These are phyloP conservation scores for Hippoglossus hippoglossus DNA, from an alignment of 2,797 vertebrate species.

Conservation along the genomic window DNA sequence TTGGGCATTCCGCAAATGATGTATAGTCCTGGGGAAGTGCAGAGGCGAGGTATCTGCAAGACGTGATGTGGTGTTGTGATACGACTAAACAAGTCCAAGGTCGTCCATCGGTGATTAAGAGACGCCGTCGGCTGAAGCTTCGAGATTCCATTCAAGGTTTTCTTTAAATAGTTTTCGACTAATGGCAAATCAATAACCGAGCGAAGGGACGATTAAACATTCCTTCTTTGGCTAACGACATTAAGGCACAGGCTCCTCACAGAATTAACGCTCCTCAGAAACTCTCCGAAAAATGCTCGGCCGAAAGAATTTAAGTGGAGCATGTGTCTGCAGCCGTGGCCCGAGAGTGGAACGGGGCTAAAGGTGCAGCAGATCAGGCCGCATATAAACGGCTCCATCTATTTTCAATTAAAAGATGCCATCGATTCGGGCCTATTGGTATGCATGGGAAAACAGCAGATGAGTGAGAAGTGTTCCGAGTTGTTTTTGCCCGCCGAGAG, in stretches of 20 bases:
- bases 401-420: slow-evolving; percentile 82
- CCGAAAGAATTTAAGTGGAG: slow-evolving; percentile 47
- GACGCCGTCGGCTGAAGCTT: slow-evolving; percentile 48
- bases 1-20: slow-evolving; percentile 57
- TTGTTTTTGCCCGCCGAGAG: slow-evolving; percentile 54
- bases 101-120: slow-evolving; percentile 76
- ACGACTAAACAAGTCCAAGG: slow-evolving; percentile 74
- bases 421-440: slow-evolving; percentile 78
- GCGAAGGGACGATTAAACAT: slow-evolving; percentile 82
- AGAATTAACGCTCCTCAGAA: slow-evolving; percentile 36
- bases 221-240: slow-evolving; percentile 82
- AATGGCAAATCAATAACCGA: slow-evolving; percentile 84
- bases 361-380: slow-evolving; percentile 70
- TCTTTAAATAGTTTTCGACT: slow-evolving; percentile 82
- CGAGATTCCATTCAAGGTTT: slow-evolving; percentile 71
- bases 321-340: slow-evolving; percentile 45
- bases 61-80: slow-evolving; percentile 59
- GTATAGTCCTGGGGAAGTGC: slow-evolving; percentile 54
- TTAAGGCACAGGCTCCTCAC: slow-evolving; percentile 60
- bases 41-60: slow-evolving; percentile 48
- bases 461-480: slow-evolving; percentile 69
- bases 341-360: slow-evolving; percentile 30
- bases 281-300: slow-evolving; percentile 44
- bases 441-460: slow-evolving; percentile 73
- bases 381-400: slow-evolving; percentile 79